Base-by-base conservation (phyloP, 92 coral and sea anemone species). In the Zoanthus sociatus region DNA sequence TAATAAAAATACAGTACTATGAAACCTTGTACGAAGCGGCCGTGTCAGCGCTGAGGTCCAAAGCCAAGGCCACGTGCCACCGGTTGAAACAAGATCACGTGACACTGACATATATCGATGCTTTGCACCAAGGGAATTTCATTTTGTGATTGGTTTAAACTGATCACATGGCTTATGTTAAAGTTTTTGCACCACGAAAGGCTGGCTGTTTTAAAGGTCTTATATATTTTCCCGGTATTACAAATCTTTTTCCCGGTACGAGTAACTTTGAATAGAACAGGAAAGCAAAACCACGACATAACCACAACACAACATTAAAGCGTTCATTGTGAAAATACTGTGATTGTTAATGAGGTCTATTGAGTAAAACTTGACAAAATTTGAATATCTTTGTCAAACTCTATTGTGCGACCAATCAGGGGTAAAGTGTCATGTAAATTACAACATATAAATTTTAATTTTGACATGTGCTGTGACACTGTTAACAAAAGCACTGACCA, bases 51-150 rank as follows among this genome's bases (percentile, higher is more conserved):
- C 60, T 94, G 92, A 90, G 89, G 92, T 88, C 92, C 89, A 92
- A 92, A 92, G 92, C 95, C 92, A 91, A 92, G 92, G 95, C 98
- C 98, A 94, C 98, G 98, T 94, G 98, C 98, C 96, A 88, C 94
- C 95, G 92, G 94, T 89, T 69, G 93, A 76, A 89, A 92, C 97
- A 94, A 92, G 95, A 90, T 90, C 98, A 94, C 98, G 98, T 94
- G 98, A 94, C 95, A 88, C 91, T 92, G 95, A 92, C 94, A 92
- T 88, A 83, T 94, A 94, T 94, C 95, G 60, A 79, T 81, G 73
- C 75, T 13, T 47, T 81, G 85, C 73, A 48, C 46, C 51, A 26
- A 46, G 45, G 74, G 74, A 69, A 69, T 66, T 53, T 46, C 44
- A 46, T 37, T 26, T 47, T 63, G 9, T 45, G 73, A 81, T 81